Evolutionary conservation across 2,113 vertebrate genomes (phyloP).

Genomic region (Sinocyclocheilus anophthalmus): DNA sequence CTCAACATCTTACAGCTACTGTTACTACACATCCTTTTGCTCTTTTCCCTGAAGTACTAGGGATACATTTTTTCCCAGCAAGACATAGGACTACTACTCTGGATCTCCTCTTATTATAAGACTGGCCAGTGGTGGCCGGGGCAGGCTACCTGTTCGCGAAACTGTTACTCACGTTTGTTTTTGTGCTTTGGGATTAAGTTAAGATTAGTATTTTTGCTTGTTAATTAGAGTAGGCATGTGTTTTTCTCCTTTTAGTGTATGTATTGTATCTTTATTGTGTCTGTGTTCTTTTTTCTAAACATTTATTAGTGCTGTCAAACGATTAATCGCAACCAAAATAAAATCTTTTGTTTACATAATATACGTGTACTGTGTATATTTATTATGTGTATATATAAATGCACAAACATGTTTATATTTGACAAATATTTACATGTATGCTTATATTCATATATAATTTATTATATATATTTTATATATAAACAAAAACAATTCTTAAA

Average conservation of each 20-base stretch:
- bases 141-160: conserved; percentile 45
- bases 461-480: too few species aligned
- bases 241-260: conserved; percentile 56
- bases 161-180: conserved; percentile 46
- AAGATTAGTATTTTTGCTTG: conserved; percentile 61
- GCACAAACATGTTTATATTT: too few species aligned
- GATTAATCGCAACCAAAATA: too few species aligned
- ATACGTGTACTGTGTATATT: too few species aligned
- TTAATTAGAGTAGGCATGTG: conserved; percentile 55
- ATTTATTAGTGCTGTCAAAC: not conserved
- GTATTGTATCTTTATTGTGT: conserved; percentile 62
- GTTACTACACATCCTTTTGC: conserved; percentile 41
- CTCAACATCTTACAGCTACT: conserved; percentile 49
- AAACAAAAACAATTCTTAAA: too few species aligned
- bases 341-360: too few species aligned
- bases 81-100: conserved; percentile 60
- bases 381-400: too few species aligned
- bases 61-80: conserved; percentile 32
- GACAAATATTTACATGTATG: too few species aligned
- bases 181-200: conserved; percentile 56
- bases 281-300: conserved; percentile 35
- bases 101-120: conserved; percentile 57
- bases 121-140: conserved; percentile 48
- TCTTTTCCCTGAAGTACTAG: conserved; percentile 50
- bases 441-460: too few species aligned